phyloP scores from a whole-genome alignment of 2,797 vertebrate species.

The Macropus fuliginosus region DNA sequence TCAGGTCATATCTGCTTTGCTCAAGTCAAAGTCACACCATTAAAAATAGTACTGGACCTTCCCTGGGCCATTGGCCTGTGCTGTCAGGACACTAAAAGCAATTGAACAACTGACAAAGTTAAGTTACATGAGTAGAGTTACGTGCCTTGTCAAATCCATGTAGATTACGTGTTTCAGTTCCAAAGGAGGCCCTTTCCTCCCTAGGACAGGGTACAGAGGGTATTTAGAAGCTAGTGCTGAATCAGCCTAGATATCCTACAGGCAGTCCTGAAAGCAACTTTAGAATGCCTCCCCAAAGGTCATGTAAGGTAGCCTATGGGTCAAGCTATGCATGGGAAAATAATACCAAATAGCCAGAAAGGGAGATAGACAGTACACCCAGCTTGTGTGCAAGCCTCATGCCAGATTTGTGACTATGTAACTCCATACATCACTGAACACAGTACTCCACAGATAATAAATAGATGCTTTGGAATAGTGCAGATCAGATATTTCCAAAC shows the following conservation, averaged over 20 bases:
- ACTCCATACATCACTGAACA: neutral
- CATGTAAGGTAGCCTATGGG: neutral
- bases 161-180: neutral
- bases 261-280: neutral
- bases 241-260: neutral
- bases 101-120: neutral
- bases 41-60: neutral
- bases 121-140: neutral
- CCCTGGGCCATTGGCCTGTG: neutral
- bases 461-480: neutral
- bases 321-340: neutral
- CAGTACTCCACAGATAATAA: neutral
- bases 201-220: neutral
- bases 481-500: neutral
- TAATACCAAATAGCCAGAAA: neutral
- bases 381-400: neutral
- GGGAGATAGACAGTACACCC: neutral
- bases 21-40: neutral
- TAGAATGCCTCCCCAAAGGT: neutral
- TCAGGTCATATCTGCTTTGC: neutral
- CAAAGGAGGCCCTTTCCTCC: slow-evolving; percentile 15
- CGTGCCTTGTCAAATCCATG: neutral
- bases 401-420: neutral
- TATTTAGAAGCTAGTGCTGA: slow-evolving; percentile 4
- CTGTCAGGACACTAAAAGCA: neutral